Evolutionary conservation across 2,113 vertebrate genomes (phyloP).

Genomic region (Grus americana): DNA sequence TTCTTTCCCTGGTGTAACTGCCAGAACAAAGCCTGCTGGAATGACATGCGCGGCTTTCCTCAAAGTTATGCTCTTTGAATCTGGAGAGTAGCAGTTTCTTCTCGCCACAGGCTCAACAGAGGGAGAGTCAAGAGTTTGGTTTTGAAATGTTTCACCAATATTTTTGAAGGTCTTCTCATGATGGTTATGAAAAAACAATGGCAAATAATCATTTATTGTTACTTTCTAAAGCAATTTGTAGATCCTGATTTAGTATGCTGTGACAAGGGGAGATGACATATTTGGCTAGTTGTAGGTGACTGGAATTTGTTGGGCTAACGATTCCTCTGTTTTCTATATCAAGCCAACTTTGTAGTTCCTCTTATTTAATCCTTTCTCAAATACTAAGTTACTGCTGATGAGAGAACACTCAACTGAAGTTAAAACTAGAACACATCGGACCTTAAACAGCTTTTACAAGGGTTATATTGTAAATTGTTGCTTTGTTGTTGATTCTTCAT

Average conservation of each 20-base stretch:
- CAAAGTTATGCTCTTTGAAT: not conserved
- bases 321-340: not conserved
- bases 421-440: not conserved
- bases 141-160: not conserved
- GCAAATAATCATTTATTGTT: not conserved
- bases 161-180: not conserved
- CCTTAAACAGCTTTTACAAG: not conserved
- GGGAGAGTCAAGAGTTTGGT: not conserved
- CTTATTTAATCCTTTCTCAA: not conserved
- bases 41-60: not conserved
- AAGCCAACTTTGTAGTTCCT: not conserved
- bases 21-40: not conserved
- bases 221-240: not conserved
- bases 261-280: not conserved
- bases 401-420: not conserved
- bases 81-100: not conserved
- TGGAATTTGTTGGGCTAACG: not conserved
- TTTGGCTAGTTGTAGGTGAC: not conserved
- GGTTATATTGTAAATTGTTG: not conserved
- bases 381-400: not conserved
- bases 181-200: not conserved
- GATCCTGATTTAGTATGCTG: not conserved
- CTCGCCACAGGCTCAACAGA: not conserved
- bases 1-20: not conserved
- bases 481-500: not conserved